phyloP scores from a whole-genome alignment of 2,113 vertebrate species.

The Ictalurus punctatus region DNA sequence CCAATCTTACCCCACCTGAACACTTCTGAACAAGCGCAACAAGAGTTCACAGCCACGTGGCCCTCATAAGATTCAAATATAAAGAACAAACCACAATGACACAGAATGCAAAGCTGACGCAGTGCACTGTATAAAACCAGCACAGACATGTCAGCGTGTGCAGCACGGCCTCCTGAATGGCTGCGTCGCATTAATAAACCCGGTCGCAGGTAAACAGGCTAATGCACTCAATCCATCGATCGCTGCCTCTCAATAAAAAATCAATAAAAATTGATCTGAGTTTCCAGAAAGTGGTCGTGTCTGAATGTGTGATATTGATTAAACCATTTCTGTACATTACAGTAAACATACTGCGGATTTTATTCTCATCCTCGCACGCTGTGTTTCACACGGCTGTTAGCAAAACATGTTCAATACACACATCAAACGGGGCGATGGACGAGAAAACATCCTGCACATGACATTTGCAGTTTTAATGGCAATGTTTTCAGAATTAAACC shows the following conservation, averaged over 20 bases:
- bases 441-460: not conserved
- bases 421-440: not conserved
- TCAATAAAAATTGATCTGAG: slow-evolving; percentile 14
- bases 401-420: not conserved
- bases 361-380: not conserved
- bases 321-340: slow-evolving; percentile 4
- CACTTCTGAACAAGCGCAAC: not conserved
- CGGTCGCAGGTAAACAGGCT: not conserved
- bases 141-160: not conserved
- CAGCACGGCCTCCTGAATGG: not conserved
- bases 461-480: not conserved
- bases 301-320: slow-evolving; percentile 15
- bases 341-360: not conserved
- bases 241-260: slow-evolving; percentile 13
- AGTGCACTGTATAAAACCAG: not conserved
- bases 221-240: not conserved
- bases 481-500: not conserved
- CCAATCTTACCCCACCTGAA: not conserved
- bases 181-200: not conserved
- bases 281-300: slow-evolving; percentile 16
- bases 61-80: not conserved
- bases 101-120: not conserved
- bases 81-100: not conserved
- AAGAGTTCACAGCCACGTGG: not conserved
- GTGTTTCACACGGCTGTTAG: not conserved